A percentile compares a stretch with the other conserved stretches of the same genome.
phyloP scores from a whole-genome alignment of 2,797 vertebrate species.

The Dendrocincla fuliginosa region DNA sequence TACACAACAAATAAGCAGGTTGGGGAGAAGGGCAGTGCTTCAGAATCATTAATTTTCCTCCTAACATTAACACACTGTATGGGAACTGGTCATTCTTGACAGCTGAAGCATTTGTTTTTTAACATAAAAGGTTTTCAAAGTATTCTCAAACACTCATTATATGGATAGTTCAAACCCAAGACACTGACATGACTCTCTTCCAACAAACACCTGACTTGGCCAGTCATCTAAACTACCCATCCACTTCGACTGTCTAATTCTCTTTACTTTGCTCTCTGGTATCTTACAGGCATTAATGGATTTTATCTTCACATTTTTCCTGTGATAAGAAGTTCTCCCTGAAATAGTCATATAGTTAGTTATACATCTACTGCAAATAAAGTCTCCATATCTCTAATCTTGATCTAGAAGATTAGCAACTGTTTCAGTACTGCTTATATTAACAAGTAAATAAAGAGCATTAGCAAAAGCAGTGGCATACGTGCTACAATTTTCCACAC shows the following conservation, averaged over 20 bases:
- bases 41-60: not conserved
- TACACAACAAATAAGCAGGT: not conserved
- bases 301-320: not conserved
- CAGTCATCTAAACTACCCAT: not conserved
- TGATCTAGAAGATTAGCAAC: not conserved
- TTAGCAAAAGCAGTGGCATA: not conserved
- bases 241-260: not conserved
- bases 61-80: rapidly evolving
- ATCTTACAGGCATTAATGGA: not conserved
- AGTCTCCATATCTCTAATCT: not conserved
- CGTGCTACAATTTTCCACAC: not conserved
- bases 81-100: not conserved
- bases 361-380: not conserved
- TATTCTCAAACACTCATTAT: not conserved
- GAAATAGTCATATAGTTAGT: not conserved
- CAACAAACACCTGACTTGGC: not conserved
- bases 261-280: not conserved
- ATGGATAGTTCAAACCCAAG: not conserved
- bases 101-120: not conserved
- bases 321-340: not conserved
- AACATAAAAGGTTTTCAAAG: not conserved
- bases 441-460: not conserved
- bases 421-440: not conserved
- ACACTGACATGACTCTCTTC: not conserved
- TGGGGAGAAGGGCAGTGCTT: not conserved